Evolutionary conservation across 2,888 invertebrate species (phyloP).

Genomic region (Eupeodes latifasciatus): DNA sequence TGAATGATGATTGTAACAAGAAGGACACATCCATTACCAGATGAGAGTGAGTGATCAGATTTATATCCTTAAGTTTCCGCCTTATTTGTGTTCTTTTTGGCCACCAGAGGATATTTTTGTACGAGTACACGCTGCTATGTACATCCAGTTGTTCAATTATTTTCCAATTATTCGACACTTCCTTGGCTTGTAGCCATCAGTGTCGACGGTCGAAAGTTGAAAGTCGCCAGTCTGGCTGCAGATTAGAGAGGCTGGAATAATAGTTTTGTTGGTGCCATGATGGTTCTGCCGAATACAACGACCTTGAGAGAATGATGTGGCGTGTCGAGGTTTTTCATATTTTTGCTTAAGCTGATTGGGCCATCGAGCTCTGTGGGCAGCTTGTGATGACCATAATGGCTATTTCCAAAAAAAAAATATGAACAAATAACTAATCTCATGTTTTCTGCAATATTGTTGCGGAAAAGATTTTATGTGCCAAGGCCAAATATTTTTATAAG

Average conservation of each 20-base stretch:
- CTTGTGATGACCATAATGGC: slow-evolving; percentile 16
- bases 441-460: slow-evolving; percentile 13
- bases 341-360: not conserved
- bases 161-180: slow-evolving; percentile 66
- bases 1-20: slow-evolving; percentile 24
- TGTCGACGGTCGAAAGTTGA: slow-evolving; percentile 42
- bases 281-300: not conserved
- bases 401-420: slow-evolving; percentile 18
- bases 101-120: slow-evolving; percentile 25
- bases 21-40: slow-evolving; percentile 49
- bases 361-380: slow-evolving; percentile 24
- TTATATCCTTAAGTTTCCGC: slow-evolving; percentile 68
- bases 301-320: slow-evolving; percentile 46
- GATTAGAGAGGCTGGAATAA: slow-evolving; percentile 13
- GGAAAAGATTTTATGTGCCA: slow-evolving; percentile 17
- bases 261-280: not conserved
- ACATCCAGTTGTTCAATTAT: slow-evolving; percentile 57
- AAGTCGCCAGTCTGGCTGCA: slow-evolving; percentile 57
- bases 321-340: slow-evolving; percentile 34
- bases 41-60: slow-evolving; percentile 57
- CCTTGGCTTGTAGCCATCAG: slow-evolving; percentile 60
- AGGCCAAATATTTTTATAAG: not conserved
- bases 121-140: not conserved
- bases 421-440: not conserved
- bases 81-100: slow-evolving; percentile 61